Evolutionary conservation across 2,797 vertebrate genomes (phyloP), one percentile per base, ranked within the genome.

Genomic region (Oreortyx pictus): DNA sequence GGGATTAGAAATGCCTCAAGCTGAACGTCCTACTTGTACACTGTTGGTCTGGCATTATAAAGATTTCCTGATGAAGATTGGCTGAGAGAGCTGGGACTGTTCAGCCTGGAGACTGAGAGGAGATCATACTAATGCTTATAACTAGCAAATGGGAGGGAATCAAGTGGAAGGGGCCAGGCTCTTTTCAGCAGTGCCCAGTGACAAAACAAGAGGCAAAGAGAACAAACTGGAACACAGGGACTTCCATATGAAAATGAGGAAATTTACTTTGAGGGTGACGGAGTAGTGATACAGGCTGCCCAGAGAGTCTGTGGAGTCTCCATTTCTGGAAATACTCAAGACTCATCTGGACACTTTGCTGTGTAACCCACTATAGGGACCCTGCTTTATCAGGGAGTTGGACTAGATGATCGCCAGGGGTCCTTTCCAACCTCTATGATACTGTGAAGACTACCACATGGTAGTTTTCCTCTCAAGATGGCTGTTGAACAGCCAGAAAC

Each of bases 11-110:
- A 93, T 19, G 78, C 96, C 97, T 97, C 78, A 89, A 96, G 97
- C 97, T 97, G 96, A 59, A 78, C 79, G 57, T 94, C 68, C 80
- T 89, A 95, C 73, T 95, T 96, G 97, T 98, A 97, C 96, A 97
- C 98, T 98, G 98, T 95, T 96, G 98, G 97, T 96, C 96, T 92
- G 96, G 88, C 94, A 98, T 98, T 98, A 98, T 96, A 97, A 97
- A 97, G 98, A 98, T 97, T 97, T 98, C 97, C 98, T 98, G 98
- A 98, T 98, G 98, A 98, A 98, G 97, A 18, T 6, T 31, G 29
- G 27, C 29, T 54, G 52, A 18, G 50, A 52, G 16, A 18, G 15
- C 25, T 52, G 27, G 50, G 50, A 10, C 27, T 29, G 15, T 17
- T 17, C 50, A 52, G 16, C 52, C 29, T 54, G 50, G 9, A 31